Evolutionary conservation across 2,888 invertebrate genomes (phyloP).

Genomic region (Aphrophora alni): DNA sequence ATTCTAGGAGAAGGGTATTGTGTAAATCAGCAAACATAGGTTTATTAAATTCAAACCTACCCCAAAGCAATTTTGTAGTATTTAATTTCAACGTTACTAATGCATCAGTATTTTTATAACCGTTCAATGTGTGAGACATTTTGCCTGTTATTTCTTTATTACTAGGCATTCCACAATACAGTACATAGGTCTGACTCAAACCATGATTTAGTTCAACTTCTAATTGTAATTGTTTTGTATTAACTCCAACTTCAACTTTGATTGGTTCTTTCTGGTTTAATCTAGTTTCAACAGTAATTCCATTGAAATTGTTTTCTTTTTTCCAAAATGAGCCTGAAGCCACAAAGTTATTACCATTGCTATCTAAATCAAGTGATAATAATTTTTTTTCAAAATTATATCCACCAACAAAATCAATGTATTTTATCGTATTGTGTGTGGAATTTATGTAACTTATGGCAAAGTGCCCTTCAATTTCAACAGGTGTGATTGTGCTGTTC

Average conservation of each 20-base stretch:
- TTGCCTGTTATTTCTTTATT: conserved; percentile 51
- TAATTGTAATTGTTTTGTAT: conserved; percentile 41
- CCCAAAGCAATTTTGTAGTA: conserved; percentile 51
- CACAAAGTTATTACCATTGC: conserved; percentile 27
- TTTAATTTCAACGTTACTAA: conserved; percentile 51
- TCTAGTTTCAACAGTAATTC: conserved; percentile 20
- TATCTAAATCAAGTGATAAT: conserved; percentile 7
- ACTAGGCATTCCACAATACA: conserved; percentile 52
- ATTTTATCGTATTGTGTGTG: background rate
- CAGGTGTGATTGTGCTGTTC: background rate
- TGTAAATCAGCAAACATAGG: background rate
- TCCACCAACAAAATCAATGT: conserved; percentile 22
- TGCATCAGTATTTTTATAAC: conserved; percentile 50
- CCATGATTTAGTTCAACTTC: conserved; percentile 45
- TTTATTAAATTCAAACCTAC: conserved; percentile 38
- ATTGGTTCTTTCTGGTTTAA: conserved; percentile 48
- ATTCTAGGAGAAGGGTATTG: background rate
- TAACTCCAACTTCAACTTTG: conserved; percentile 41
- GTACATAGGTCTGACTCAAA: conserved; percentile 41
- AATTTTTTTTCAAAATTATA: background rate
- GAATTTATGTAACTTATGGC: background rate
- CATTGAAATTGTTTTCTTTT: conserved; percentile 27
- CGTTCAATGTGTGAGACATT: conserved; percentile 49
- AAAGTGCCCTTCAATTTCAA: background rate
- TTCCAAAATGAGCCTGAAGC: conserved; percentile 21